phyloP scores from a whole-genome alignment of 2,113 vertebrate species.

The Indicator indicator region DNA sequence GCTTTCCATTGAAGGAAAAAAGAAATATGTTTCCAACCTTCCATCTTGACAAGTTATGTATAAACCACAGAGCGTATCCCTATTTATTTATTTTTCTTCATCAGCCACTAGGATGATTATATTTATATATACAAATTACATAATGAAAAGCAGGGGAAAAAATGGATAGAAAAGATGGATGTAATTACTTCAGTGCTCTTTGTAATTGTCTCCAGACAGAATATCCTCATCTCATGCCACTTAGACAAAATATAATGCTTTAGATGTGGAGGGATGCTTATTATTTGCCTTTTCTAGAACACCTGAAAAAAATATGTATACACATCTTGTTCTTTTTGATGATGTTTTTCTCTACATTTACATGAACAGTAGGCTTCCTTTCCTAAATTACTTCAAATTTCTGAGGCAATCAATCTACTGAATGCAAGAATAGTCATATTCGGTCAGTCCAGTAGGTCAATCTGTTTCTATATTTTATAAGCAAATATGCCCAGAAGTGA shows the following conservation, averaged over 20 bases:
- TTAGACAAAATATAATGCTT: slow-evolving; percentile 58
- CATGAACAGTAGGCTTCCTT: background rate
- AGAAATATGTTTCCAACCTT: slow-evolving; percentile 47
- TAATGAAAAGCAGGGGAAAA: slow-evolving; percentile 58
- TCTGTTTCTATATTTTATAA: background rate
- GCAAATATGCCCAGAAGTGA: rapidly evolving
- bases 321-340: background rate
- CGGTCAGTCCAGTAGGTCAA: background rate
- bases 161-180: slow-evolving; percentile 6
- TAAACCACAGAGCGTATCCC: slow-evolving; percentile 44
- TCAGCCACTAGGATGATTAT: slow-evolving; percentile 25
- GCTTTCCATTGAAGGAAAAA: slow-evolving; percentile 57
- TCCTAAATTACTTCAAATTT: background rate
- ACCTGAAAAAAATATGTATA: background rate
- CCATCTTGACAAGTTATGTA: slow-evolving; percentile 40
- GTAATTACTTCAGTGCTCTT: slow-evolving; percentile 17
- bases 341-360: background rate
- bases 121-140: slow-evolving; percentile 51
- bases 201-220: slow-evolving; percentile 41
- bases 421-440: background rate
- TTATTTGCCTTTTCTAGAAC: slow-evolving; percentile 8
- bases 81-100: slow-evolving; percentile 64
- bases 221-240: background rate
- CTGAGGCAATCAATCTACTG: background rate
- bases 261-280: slow-evolving; percentile 22